Base-by-base conservation (phyloP, 2,888 invertebrate genomes). In the Lithophane ornitopus region DNA sequence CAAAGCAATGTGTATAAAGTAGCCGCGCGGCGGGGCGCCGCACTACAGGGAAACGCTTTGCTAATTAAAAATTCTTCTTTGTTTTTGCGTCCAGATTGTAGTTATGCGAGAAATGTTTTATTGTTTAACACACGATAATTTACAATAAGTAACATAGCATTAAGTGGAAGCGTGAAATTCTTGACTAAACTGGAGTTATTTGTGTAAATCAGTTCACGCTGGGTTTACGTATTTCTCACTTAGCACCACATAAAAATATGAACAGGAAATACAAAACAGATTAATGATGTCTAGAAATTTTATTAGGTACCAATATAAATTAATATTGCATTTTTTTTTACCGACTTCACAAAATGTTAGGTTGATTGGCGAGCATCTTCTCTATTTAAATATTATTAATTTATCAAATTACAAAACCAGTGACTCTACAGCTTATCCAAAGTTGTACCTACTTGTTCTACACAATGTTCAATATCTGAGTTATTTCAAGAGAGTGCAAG, bases 51-150 rank as follows among this genome's bases (percentile, higher is more conserved):
- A 93, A 93, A 92, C 91, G 91, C 91, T 92, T 93, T 91, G 92
- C 94, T 95, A 94, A 95, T 96, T 95, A 95, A 96, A 94, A 95
- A 94, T 89, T 91, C 93, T 91, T 93, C 92, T 93, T 93, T 93
- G 92, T 94, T 94, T 94, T 94, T 92, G 92, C 91, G 88, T 90
- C 88, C 89, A 91, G 90, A 93, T 93, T 92, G 91, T 91, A 92
- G 91, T 90, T 91, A 93, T 91, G 90, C 91, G 90, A 93, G 92
- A 91, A 92, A 94, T 92, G 90, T 92, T 93, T 93, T 92, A 94
- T 94, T 93, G 91, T 94, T 92, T 91, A 93, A 92, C 91, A 92
- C 92, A 92, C 91, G 91, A 92, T 93, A 91, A 92, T 92, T 91
- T 91, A 92, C 88, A 88, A 89, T 89, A 89, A 90, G 86, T 87